phyloP scores from a whole-genome alignment of 92 coral and sea anemone species.

The Parazoanthus darwini region DNA sequence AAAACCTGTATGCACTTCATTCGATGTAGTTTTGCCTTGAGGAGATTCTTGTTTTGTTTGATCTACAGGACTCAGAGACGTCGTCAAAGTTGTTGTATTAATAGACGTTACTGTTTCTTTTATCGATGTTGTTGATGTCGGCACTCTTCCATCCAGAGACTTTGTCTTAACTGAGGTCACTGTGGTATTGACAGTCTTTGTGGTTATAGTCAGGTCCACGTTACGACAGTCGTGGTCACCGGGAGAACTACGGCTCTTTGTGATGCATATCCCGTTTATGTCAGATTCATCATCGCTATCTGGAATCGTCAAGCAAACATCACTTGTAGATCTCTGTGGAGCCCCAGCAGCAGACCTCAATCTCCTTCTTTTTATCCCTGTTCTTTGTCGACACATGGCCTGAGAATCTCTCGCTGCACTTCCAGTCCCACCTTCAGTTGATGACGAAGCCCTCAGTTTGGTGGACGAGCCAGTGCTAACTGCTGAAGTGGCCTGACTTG shows the following conservation, averaged over 20 bases:
- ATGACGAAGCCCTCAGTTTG: background rate
- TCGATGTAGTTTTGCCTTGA: background rate
- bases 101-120: constrained; percentile 24
- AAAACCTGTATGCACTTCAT: background rate
- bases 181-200: constrained; percentile 18
- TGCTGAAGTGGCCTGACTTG: background rate
- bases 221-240: background rate
- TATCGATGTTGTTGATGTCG: constrained; percentile 19
- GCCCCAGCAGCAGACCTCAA: background rate
- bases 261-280: background rate
- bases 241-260: background rate
- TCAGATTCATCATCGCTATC: constrained; percentile 31
- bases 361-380: constrained; percentile 13
- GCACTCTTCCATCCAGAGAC: background rate
- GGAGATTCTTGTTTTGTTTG: background rate
- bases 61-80: background rate
- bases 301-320: constrained; percentile 9
- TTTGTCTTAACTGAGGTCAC: constrained; percentile 24
- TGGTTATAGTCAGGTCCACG: constrained; percentile 17
- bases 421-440: background rate
- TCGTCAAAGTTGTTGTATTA: constrained; percentile 11
- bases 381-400: background rate
- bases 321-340: background rate
- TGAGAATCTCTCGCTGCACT: background rate
- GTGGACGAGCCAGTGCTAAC: background rate